phyloP scores from a whole-genome alignment of 2,888 invertebrate species.

The Oligia latruncula region DNA sequence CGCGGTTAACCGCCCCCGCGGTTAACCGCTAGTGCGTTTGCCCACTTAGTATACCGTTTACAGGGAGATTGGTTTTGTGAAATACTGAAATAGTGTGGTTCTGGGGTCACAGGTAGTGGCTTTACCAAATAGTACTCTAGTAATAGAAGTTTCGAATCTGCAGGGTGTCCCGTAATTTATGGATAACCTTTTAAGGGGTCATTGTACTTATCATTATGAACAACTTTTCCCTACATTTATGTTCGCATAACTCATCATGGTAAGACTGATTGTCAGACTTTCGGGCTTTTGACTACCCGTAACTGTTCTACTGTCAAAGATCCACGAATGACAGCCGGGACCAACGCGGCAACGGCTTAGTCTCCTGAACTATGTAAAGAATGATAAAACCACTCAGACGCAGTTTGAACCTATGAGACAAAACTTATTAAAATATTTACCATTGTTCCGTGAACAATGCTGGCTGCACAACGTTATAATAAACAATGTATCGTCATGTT shows the following conservation, averaged over 20 bases:
- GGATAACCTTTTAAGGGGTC: too few species aligned
- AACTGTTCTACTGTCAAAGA: too few species aligned
- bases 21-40: too few species aligned
- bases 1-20: too few species aligned
- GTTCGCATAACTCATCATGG: too few species aligned
- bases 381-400: slow-evolving; percentile 17
- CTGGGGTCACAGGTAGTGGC: background rate
- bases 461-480: slow-evolving; percentile 17
- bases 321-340: too few species aligned
- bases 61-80: background rate
- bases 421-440: slow-evolving; percentile 57
- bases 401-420: slow-evolving; percentile 35
- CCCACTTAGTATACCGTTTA: background rate
- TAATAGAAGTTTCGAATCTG: too few species aligned
- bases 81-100: background rate
- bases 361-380: background rate
- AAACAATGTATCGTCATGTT: slow-evolving; percentile 42
- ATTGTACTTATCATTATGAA: too few species aligned
- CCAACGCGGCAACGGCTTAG: background rate
- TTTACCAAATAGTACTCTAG: background rate
- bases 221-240: too few species aligned
- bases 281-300: too few species aligned
- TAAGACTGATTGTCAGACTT: too few species aligned
- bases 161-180: too few species aligned
- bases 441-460: slow-evolving; percentile 53